Evolutionary conservation across 2,888 invertebrate genomes (phyloP), one percentile per base, ranked within the genome.

Genomic region (Protonemura montana): DNA sequence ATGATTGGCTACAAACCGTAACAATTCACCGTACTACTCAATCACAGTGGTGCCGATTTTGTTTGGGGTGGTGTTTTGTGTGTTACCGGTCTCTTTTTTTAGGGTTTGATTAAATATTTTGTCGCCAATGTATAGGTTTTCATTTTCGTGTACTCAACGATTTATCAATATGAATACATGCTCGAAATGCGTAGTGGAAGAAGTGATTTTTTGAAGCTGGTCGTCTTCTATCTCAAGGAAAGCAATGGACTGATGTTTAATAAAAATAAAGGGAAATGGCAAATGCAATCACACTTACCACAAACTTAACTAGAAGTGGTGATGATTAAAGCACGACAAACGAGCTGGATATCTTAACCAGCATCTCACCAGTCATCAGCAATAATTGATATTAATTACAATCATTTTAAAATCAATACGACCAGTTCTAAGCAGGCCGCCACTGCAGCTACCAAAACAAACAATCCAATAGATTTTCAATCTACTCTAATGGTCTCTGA

Each of bases 1-100:
- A 78, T 78, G 78, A 78, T 78, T 78, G 78, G 26, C 78, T 25
- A 59, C 59, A 59, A 59, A 59, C 59, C 59, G 59, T 21, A 21
- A 59, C 59, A 21, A 59, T 59, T 13, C 13, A 59, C 21, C 59
- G 13, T 59, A 59, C 59, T 59, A 59, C 59, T 59, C 59, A 59
- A 59, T 59, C 59, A 59, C 13, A 10, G 59, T 59, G 59, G 13
- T 59, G 59, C 7, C 59, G 21, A 59, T 59, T n/a, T n/a, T n/a
- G n/a, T n/a, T 13, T 35, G 35, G 13, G 59, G 59, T 3, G 59
- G 59, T 59, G 59, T 59, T 10, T 21, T 59, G 59, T 21, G 1
- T 59, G 59, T 59, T 10, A 6, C 35, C 10, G 35, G 35, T 35
- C 10, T n/a, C n/a, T 35, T 35, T 35, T 59, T 59, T 59, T 10